Conservation (phyloP, 2,888 invertebrate species). For the Eupithecia exiguata region DNA sequence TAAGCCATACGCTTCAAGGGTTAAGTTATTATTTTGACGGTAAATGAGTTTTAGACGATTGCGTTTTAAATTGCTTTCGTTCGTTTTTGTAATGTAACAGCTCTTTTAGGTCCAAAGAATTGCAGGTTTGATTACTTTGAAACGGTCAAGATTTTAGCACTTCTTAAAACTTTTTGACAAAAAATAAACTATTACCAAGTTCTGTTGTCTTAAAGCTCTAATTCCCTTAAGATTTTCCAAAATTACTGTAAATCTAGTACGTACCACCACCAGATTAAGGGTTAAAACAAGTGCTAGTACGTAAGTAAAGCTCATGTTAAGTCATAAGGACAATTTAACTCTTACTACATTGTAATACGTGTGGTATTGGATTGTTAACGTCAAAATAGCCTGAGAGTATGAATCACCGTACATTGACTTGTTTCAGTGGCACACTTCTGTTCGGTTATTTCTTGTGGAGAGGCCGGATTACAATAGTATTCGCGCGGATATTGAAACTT, state of each 20-base stretch:
- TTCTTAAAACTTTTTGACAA: neutral
- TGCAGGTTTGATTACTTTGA: no score
- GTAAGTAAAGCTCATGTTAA: neutral
- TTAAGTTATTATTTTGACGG: neutral
- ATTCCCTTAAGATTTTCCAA: slow-evolving; percentile 13
- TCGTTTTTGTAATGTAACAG: neutral
- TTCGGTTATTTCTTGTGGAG: slow-evolving; percentile 38
- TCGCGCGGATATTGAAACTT: neutral
- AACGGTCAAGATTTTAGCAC: neutral
- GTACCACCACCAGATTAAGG: neutral
- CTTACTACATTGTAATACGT: slow-evolving; percentile 27
- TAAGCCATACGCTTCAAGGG: neutral
- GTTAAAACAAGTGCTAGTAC: slow-evolving; percentile 1
- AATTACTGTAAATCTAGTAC: no score
- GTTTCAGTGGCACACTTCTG: slow-evolving; percentile 48
- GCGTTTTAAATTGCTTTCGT: neutral
- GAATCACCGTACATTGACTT: slow-evolving; percentile 49
- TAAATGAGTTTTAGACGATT: neutral
- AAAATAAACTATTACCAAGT: neutral
- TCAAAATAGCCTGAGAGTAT: slow-evolving; percentile 38
- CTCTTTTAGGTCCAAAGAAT: neutral
- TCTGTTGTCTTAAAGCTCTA: slow-evolving; percentile 26
- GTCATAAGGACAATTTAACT: slow-evolving; percentile 22
- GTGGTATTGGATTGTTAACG: slow-evolving; percentile 28
- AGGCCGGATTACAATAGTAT: neutral